Conservation (phyloP, 2,797 vertebrate species). For the Gymnoscopelus microlampas region DNA sequence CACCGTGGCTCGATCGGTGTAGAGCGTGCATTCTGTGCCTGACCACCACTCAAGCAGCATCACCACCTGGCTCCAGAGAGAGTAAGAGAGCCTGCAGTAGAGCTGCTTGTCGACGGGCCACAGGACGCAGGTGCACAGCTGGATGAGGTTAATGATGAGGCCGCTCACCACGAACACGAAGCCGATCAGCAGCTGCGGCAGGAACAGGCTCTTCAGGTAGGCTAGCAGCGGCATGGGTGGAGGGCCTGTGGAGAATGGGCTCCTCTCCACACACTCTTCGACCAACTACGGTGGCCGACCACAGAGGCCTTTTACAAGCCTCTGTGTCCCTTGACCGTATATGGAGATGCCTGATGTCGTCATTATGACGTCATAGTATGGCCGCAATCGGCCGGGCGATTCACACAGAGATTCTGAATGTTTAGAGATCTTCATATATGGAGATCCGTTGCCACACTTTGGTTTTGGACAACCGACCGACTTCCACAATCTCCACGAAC, state of each 20-base stretch:
- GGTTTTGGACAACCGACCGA: too few relatives aligned
- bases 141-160: constrained; percentile 96
- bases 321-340: too few relatives aligned
- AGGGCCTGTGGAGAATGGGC: constrained; percentile 51
- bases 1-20: constrained; percentile 90
- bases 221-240: constrained; percentile 85
- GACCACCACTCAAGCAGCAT: constrained; percentile 99
- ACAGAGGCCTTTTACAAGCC: too few relatives aligned
- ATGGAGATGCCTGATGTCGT: too few relatives aligned
- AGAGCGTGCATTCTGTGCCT: constrained; percentile 94
- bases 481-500: too few relatives aligned
- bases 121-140: constrained; percentile 93
- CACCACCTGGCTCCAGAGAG: constrained; percentile 98
- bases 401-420: too few relatives aligned
- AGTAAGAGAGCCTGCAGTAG: constrained; percentile 96
- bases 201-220: constrained; percentile 96
- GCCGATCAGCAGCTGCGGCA: constrained; percentile 94
- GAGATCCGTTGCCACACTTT: too few relatives aligned
- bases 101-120: constrained; percentile 96
- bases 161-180: constrained; percentile 98
- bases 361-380: too few relatives aligned
- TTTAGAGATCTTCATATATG: too few relatives aligned
- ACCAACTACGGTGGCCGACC: constrained; percentile 39
- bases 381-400: too few relatives aligned
- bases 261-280: constrained; percentile 55